Evolutionary conservation across 2,113 vertebrate species (phyloP).

Genomic region (Corvus hawaiiensis): DNA sequence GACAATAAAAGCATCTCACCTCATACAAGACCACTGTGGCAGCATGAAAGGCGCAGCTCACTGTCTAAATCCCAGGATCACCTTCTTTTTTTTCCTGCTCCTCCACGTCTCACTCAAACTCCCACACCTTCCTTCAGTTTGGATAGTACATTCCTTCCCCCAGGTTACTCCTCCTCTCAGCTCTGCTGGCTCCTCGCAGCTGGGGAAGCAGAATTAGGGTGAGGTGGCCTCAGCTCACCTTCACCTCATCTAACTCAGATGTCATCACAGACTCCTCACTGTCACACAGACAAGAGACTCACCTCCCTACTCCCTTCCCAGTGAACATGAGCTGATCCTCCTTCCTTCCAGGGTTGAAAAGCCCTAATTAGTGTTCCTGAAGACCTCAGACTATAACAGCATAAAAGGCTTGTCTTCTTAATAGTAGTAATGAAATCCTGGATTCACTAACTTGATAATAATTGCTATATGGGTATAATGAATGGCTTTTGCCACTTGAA

Average conservation of each 20-base stretch:
- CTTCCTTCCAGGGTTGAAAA: background rate
- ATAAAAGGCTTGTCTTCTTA: background rate
- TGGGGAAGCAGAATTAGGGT: background rate
- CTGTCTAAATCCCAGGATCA: background rate
- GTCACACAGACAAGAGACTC: background rate
- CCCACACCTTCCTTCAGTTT: background rate
- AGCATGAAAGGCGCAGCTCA: background rate
- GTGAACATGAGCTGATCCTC: background rate
- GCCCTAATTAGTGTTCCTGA: background rate
- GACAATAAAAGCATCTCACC: background rate
- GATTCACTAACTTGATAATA: background rate
- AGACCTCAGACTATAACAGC: background rate
- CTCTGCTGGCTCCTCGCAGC: background rate
- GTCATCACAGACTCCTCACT: background rate
- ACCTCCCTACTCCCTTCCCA: background rate
- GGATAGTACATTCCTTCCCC: background rate
- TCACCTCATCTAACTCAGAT: background rate
- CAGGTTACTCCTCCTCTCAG: background rate
- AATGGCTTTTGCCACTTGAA: constrained; percentile 22
- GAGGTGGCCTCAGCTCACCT: background rate
- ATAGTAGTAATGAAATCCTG: constrained; percentile 1
- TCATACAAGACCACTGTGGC: background rate
- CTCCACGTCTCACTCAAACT: background rate
- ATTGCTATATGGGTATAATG: constrained; percentile 9
- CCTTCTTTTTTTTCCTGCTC: background rate